Conservation (phyloP, 1,140 invertebrate species). For the Berghia stephanieae region DNA sequence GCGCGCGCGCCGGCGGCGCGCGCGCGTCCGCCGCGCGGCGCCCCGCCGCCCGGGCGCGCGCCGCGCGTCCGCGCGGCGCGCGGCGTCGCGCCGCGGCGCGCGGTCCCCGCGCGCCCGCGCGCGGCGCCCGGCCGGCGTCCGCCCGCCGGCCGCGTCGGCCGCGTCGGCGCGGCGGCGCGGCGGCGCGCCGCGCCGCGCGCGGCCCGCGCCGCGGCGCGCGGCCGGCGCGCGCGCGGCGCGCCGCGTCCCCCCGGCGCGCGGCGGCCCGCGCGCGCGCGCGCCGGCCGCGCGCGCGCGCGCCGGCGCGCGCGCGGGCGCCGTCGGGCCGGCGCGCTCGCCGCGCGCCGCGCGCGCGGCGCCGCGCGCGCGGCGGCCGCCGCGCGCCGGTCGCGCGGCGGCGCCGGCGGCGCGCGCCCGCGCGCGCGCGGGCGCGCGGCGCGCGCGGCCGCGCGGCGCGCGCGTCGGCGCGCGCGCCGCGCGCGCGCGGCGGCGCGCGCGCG, state of each 20-base stretch:
- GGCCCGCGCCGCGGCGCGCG: slow-evolving; percentile 23
- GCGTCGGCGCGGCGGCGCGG: slow-evolving; percentile 24
- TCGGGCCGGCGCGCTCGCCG: neutral
- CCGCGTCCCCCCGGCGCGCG: neutral
- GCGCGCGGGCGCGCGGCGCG: neutral
- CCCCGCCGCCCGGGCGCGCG: neutral
- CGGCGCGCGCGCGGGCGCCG: neutral
- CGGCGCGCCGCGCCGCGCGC: too few species aligned
- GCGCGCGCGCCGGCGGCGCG: neutral
- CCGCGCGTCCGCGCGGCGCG: slow-evolving; percentile 1
- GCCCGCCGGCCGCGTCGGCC: slow-evolving; percentile 23
- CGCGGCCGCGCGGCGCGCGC: neutral
- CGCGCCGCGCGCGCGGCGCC: neutral
- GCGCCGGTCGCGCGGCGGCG: neutral
- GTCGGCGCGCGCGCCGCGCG: neutral
- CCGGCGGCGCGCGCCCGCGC: neutral
- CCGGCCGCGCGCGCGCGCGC: neutral
- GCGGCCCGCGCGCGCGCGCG: neutral
- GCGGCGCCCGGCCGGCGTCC: slow-evolving; percentile 21
- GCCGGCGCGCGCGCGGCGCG: slow-evolving; percentile 3
- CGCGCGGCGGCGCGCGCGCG: neutral
- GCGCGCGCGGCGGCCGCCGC: neutral
- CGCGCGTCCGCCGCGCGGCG: neutral
- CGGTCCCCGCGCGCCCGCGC: neutral
- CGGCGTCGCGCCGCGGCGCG: slow-evolving; percentile 1